Base-by-base conservation (phyloP, 2,888 invertebrate species). In the Trypoxylon attenuatum region DNA sequence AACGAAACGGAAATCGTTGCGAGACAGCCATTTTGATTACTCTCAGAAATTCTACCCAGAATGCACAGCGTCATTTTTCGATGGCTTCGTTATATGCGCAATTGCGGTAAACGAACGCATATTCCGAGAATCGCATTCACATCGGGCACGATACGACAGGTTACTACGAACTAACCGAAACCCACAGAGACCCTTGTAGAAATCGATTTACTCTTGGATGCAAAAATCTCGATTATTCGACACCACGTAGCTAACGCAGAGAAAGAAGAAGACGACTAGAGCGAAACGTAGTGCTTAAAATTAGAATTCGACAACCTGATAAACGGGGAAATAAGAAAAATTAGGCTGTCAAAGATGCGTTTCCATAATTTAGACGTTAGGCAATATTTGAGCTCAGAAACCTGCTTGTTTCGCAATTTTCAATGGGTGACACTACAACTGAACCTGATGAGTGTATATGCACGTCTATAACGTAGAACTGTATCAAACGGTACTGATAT, bases 1-100 rank as follows among this genome's bases (percentile, higher is more conserved):
- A 53, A 38, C 23, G 41, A 58, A 71, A 73, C 75, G 75, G 75
- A 76, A 77, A 74, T 62, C 58, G 59, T 60, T 54, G 41, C 51
- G 23, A 21, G 58, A 65, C 76, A 70, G 80, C 80, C 83, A 82
- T 81, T 73, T 81, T 83, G 78, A 77, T 74, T 77, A 71, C 56
- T 56, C 69, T 57, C 54, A 52, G 58, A 69, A 71, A 82, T 70
- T 80, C 66, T 82, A 82, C 84, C 81, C 84, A 81, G 63, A 74
- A 81, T 76, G 76, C 81, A 72, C 52, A 55, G 58, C 69, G 65
- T 63, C 54, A 38, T 56, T 67, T 78, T 63, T 62, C 64, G 57
- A 71, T 73, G 61, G 46, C 23, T 46, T 23, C 47, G 47, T 68
- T 43, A 62, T 68, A 56, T 73, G 65, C 68, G 80, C 67, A 67